A percentile compares a stretch with the other conserved stretches of the same genome.
These are phyloP conservation scores for Phycodurus eques DNA, from an alignment of 2,113 vertebrate genomes.

Conservation along the genomic window DNA sequence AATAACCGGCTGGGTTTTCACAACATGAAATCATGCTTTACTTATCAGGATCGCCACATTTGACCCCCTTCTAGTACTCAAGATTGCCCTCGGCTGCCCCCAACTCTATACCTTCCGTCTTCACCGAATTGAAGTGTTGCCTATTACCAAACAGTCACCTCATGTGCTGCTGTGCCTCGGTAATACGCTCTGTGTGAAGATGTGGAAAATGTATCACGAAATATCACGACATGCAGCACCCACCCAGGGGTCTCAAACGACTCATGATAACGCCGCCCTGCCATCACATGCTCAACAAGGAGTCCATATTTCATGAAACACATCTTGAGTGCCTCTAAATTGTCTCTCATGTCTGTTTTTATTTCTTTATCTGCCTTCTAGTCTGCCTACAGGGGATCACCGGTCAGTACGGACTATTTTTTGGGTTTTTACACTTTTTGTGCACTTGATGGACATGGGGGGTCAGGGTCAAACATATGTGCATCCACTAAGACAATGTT, in stretches of 20 bases:
- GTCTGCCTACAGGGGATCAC: slow-evolving; percentile 96
- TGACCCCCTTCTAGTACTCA: slow-evolving; percentile 6
- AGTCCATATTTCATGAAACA: slow-evolving; percentile 40
- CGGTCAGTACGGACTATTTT: slow-evolving; percentile 82
- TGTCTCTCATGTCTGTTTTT: slow-evolving; percentile 4
- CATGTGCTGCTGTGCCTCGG: slow-evolving; percentile 35
- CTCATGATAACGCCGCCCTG: slow-evolving; percentile 41
- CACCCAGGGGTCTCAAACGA: slow-evolving; percentile 53
- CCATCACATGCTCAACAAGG: slow-evolving; percentile 50
- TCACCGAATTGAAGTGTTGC: slow-evolving; percentile 16
- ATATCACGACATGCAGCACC: slow-evolving; percentile 27
- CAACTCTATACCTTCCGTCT: slow-evolving; percentile 35
- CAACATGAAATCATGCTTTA: slow-evolving; percentile 50
- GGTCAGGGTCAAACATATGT: background rate
- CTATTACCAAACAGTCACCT: slow-evolving; percentile 51
- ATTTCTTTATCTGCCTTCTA: slow-evolving; percentile 55
- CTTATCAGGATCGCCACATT: slow-evolving; percentile 43
- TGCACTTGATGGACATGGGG: slow-evolving; percentile 8
- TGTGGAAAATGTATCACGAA: slow-evolving; percentile 43
- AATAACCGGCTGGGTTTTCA: slow-evolving; percentile 49
- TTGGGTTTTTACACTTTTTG: background rate
- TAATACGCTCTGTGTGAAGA: slow-evolving; percentile 46
- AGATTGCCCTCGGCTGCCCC: slow-evolving; percentile 25
- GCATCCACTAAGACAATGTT: background rate
- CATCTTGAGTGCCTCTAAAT: slow-evolving; percentile 41